A percentile compares a stretch with the other conserved stretches of the same genome.
phyloP scores from a whole-genome alignment of 2,113 vertebrate species.

The Sprattus sprattus region DNA sequence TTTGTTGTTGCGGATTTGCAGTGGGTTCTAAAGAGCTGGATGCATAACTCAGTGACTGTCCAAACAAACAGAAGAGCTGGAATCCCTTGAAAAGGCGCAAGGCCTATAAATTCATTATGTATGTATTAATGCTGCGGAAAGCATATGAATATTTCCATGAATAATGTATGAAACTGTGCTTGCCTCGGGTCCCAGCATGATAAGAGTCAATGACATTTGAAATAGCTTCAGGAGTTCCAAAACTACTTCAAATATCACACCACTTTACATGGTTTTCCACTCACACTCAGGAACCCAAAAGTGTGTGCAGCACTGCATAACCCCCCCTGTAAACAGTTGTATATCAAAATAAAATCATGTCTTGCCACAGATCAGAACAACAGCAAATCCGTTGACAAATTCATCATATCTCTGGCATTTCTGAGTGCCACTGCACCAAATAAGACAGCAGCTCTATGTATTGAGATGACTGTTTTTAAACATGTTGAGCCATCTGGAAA shows the following conservation, averaged over 20 bases:
- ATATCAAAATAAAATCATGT: conserved; percentile 44
- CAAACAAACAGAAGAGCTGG: conserved; percentile 29
- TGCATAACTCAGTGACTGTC: conserved; percentile 4
- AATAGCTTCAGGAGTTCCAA: conserved; percentile 49
- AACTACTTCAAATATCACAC: conserved; percentile 57
- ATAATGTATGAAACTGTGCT: conserved; percentile 61
- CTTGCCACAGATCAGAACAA: background rate
- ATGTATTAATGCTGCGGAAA: conserved; percentile 51
- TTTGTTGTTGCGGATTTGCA: conserved; percentile 8
- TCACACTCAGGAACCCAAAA: conserved; percentile 22
- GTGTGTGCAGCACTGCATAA: conserved; percentile 25
- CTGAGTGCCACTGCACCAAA: background rate
- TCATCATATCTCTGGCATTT: background rate
- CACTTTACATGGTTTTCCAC: conserved; percentile 40
- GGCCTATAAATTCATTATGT: conserved; percentile 55
- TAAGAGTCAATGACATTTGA: conserved; percentile 44
- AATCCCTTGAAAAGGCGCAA: conserved; percentile 33
- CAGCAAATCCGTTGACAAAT: background rate
- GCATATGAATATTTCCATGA: conserved; percentile 65
- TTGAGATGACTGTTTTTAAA: background rate
- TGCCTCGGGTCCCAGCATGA: conserved; percentile 56
- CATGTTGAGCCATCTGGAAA: background rate
- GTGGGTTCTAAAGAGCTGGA: background rate
- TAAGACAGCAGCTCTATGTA: background rate
- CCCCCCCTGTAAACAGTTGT: conserved; percentile 36